Percentiles rank a stretch among this genome's conserved stretches.
Conservation (phyloP, 1,140 invertebrate genomes). For the Drosophila quadrilineata region DNA sequence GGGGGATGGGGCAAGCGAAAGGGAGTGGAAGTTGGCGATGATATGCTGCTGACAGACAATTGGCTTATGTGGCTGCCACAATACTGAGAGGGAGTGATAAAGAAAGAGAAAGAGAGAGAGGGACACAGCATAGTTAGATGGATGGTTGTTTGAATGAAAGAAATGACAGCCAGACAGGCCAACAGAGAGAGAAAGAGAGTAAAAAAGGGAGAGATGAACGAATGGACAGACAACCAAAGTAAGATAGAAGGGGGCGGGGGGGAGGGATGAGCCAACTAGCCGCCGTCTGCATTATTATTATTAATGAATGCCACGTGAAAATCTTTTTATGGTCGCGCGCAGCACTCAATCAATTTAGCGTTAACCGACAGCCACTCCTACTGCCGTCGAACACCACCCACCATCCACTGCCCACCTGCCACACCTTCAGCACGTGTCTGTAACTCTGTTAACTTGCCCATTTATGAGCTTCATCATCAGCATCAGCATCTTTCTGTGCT, state of each 20-base stretch:
- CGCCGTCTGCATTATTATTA: constrained; percentile 66
- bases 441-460: constrained; percentile 6
- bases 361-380: constrained; percentile 11
- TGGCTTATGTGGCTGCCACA: constrained; percentile 20
- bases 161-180: constrained; percentile 25
- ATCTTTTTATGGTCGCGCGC: constrained; percentile 62
- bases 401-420: not conserved
- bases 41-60: constrained; percentile 11
- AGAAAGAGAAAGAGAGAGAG: not conserved
- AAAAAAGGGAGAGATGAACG: not conserved
- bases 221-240: constrained; percentile 7
- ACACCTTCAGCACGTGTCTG: too few relatives aligned
- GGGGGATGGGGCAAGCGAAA: not conserved
- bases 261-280: constrained; percentile 40
- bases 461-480: not conserved
- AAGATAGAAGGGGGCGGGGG: too few relatives aligned
- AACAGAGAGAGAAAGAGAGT: not conserved
- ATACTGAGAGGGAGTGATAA: not conserved
- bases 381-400: too few relatives aligned
- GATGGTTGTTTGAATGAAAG: constrained; percentile 1
- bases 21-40: constrained; percentile 11
- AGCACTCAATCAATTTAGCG: constrained; percentile 66
- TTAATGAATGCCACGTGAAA: constrained; percentile 78
- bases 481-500: not conserved
- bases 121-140: not conserved